Conservation (phyloP, 1,140 invertebrate genomes). For the Hylaeus volcanicus region DNA sequence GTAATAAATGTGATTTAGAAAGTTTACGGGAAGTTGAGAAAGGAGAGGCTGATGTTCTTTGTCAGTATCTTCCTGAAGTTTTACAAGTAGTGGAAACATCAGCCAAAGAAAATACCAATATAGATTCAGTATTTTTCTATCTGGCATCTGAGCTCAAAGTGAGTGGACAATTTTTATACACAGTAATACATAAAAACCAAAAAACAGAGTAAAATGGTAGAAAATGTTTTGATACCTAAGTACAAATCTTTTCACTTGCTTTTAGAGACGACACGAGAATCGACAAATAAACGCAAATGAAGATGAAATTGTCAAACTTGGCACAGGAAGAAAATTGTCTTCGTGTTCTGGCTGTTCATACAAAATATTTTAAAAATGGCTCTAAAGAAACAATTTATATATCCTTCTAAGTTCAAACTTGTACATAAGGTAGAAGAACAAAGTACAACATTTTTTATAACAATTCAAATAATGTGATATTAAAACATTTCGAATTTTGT, state of each 20-base stretch:
- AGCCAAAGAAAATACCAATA: constrained; percentile 96
- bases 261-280: constrained; percentile 85
- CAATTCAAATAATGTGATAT: constrained; percentile 12
- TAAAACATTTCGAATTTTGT: not conserved
- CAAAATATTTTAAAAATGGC: constrained; percentile 60
- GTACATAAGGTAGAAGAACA: constrained; percentile 15
- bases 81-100: constrained; percentile 94
- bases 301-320: constrained; percentile 83
- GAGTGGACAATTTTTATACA: constrained; percentile 37
- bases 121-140: constrained; percentile 94
- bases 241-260: constrained; percentile 54
- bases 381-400: not conserved
- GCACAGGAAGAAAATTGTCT: constrained; percentile 72
- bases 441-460: constrained; percentile 34
- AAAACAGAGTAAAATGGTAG: not conserved
- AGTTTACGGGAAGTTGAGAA: constrained; percentile 90
- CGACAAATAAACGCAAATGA: constrained; percentile 82
- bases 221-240: not conserved
- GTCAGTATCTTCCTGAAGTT: constrained; percentile 91
- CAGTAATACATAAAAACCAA: constrained; percentile 5
- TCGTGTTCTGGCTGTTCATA: constrained; percentile 71
- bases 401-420: constrained; percentile 17
- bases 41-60: constrained; percentile 90
- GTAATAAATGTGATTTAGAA: constrained; percentile 94
- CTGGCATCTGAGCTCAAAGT: constrained; percentile 94